A percentile compares a stretch with the other conserved stretches of the same genome.
These are phyloP conservation scores for Lasioglossum villosulum DNA, from an alignment of 2,888 invertebrate genomes.

Conservation along the genomic window DNA sequence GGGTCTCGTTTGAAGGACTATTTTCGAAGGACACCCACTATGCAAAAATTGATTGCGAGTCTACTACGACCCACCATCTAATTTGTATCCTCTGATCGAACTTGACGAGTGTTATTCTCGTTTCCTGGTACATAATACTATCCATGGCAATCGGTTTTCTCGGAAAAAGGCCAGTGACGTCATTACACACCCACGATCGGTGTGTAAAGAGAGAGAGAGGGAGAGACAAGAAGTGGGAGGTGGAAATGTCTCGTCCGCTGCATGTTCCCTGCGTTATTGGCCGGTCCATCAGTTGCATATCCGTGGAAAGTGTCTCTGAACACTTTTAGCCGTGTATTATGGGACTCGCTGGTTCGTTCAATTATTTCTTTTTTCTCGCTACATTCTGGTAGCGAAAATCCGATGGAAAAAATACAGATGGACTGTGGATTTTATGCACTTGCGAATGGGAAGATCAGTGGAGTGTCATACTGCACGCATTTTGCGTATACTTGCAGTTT, in stretches of 20 bases:
- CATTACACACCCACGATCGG: constrained; percentile 32
- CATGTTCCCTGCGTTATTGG: constrained; percentile 9
- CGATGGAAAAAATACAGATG: no score
- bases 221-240: background rate
- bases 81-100: background rate
- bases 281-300: background rate
- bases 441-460: background rate
- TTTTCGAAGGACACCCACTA: background rate
- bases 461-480: background rate
- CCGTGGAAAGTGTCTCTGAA: background rate
- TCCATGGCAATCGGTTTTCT: constrained; percentile 32
- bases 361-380: background rate
- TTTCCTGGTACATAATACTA: constrained; percentile 24
- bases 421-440: background rate
- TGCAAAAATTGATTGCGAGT: background rate
- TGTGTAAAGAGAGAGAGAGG: background rate
- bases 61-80: background rate
- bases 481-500: background rate
- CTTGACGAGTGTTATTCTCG: constrained; percentile 32
- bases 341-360: background rate
- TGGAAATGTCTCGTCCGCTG: background rate
- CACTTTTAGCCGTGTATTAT: constrained; percentile 3
- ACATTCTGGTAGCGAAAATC: no score
- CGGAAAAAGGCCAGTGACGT: constrained; percentile 52
- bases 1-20: background rate